Conservation (phyloP, 2,888 invertebrate species). For the Bursaphelenchus okinawaensis region DNA sequence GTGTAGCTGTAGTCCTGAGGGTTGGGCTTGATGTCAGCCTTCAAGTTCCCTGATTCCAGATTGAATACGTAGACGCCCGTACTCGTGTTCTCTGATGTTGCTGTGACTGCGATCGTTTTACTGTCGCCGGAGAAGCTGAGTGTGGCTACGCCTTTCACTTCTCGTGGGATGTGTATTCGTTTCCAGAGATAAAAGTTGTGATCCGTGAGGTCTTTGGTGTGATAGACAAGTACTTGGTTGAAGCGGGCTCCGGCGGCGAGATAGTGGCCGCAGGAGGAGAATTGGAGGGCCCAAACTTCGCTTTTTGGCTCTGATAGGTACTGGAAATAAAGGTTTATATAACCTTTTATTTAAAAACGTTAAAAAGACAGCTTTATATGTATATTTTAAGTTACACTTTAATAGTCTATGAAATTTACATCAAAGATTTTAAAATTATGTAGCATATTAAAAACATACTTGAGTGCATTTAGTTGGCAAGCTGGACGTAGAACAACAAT, state of each 20-base stretch:
- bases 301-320: constrained; percentile 27
- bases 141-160: constrained; percentile 16
- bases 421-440: neutral
- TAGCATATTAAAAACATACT: constrained; percentile 9
- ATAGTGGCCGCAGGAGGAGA: constrained; percentile 41
- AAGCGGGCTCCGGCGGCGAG: constrained; percentile 40
- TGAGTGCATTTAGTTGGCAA: constrained; percentile 27
- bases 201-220: constrained; percentile 16
- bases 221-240: constrained; percentile 35
- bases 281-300: constrained; percentile 39
- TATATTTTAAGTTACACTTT: no score
- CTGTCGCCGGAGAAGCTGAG: neutral
- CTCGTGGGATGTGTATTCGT: constrained; percentile 15
- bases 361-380: no score
- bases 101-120: constrained; percentile 20
- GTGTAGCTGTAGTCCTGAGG: constrained; percentile 24
- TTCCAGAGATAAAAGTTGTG: constrained; percentile 4
- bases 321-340: constrained; percentile 15
- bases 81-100: constrained; percentile 26
- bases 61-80: constrained; percentile 31
- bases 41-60: constrained; percentile 17
- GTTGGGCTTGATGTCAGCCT: constrained; percentile 21
- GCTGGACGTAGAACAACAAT: constrained; percentile 17
- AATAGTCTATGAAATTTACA: no score
- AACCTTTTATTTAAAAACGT: neutral